These are phyloP conservation scores for Bemisia tabaci DNA, from an alignment of 1,140 invertebrate genomes.

Conservation along the genomic window DNA sequence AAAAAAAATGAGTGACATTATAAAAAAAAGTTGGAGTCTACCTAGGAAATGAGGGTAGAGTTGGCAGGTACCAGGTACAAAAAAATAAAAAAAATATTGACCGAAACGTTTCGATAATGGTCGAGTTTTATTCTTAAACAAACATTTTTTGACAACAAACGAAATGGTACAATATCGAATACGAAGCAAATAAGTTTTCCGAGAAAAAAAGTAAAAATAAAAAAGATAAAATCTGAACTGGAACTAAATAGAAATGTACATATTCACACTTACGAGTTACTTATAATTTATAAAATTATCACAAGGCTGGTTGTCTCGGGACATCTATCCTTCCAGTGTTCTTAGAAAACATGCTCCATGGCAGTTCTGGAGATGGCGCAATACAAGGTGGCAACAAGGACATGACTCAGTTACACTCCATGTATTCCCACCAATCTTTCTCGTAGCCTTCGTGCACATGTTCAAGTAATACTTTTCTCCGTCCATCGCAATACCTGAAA, in stretches of 20 bases:
- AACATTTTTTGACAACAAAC: neutral
- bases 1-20: no score
- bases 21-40: no score
- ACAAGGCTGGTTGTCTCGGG: neutral
- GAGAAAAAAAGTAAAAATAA: neutral
- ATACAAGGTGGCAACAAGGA: no score
- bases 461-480: slow-evolving; percentile 83
- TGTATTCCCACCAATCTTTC: slow-evolving; percentile 95
- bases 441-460: slow-evolving; percentile 98
- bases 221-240: neutral
- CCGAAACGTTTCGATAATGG: neutral
- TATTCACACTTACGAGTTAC: neutral
- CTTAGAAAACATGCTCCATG: no score
- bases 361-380: no score
- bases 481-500: slow-evolving; percentile 88
- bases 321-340: no score
- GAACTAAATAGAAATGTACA: neutral
- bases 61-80: neutral
- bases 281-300: slow-evolving; percentile 1
- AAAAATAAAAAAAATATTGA: neutral
- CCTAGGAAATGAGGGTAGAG: no score
- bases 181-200: no score
- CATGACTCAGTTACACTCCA: slow-evolving; percentile 36
- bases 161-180: neutral
- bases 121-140: neutral